Base-by-base conservation (phyloP, 2,797 vertebrate species). In the Florisuga fusca region DNA sequence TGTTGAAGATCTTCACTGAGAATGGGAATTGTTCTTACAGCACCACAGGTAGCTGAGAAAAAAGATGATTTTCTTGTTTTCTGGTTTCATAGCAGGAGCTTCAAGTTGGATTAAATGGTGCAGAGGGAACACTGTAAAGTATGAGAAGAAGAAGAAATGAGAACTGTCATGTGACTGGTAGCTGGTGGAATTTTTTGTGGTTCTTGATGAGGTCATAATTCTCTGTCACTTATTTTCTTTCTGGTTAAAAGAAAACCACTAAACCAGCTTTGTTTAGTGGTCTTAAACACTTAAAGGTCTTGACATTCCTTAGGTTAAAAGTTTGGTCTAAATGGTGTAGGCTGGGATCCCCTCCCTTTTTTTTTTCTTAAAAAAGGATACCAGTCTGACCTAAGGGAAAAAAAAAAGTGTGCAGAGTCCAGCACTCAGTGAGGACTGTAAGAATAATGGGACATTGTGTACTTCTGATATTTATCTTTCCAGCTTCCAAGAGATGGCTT, bases 361-460 rank as follows among this genome's bases (percentile, higher is more conserved):
- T 31, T 46, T 55, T 36, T 45, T 12, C 1, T 6, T 20, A 2
- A 14, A 46, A 31, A 57, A 50, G 4, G 10, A 17, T 36, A 36
- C 14, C 46, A 43, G 18, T 64, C 34, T 89, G 75, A 88, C n/a
- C 74, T 33, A 7, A 84, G 71, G 19, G 54, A 22, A 69, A 29
- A 58, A 22, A 69, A 72, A 74, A 15, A 67, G 45, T 1, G 1
- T 29, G 33, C 43, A 12, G 20, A 64, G 84, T 36, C 74, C 80
- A 87, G 68, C 74, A 41, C 22, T 66, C 41, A 9, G 2, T 59
- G 80, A 81, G 45, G 34, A 43, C 72, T 87, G 61, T 51, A 53
- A 68, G 73, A 82, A 86, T 59, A 95, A 92, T 53, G 63, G 33
- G 81, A 48, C 76, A 46, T 67, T 94, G 91, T 92, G 92, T 69